Percentiles rank a stretch among this genome's conserved stretches.
Conservation (phyloP, 2,113 vertebrate species). For the Protomyctophum bolini region DNA sequence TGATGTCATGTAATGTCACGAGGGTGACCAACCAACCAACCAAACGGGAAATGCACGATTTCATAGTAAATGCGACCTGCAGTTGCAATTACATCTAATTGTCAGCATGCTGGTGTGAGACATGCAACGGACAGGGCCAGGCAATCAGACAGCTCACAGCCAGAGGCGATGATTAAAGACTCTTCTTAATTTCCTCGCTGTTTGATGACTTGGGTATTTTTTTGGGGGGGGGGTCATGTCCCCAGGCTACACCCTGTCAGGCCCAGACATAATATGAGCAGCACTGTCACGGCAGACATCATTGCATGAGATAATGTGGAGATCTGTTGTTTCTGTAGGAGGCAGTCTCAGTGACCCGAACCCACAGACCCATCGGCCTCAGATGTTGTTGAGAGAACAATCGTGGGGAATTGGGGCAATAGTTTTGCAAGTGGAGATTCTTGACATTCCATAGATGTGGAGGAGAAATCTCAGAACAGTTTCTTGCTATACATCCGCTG, state of each 20-base stretch:
- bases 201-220: slow-evolving; percentile 35
- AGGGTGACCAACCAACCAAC: too few relatives aligned
- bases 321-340: neutral
- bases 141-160: slow-evolving; percentile 46
- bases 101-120: slow-evolving; percentile 30
- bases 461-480: too few relatives aligned
- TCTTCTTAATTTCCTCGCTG: slow-evolving; percentile 44
- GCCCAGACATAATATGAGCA: slow-evolving; percentile 18
- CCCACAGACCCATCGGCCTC: neutral
- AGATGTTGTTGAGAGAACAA: slow-evolving; percentile 6
- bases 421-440: neutral
- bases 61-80: too few relatives aligned
- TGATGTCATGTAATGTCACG: too few relatives aligned
- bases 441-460: neutral
- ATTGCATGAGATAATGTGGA: neutral
- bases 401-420: neutral
- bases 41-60: too few relatives aligned
- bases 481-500: too few relatives aligned
- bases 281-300: slow-evolving; percentile 15
- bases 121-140: slow-evolving; percentile 19
- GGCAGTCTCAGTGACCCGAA: slow-evolving; percentile 1
- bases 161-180: slow-evolving; percentile 29
- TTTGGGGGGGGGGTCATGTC: slow-evolving; percentile 14
- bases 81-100: slow-evolving; percentile 26
- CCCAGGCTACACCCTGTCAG: neutral